Evolutionary conservation across 2,888 invertebrate species (phyloP).

Genomic region (Melieria omissa): DNA sequence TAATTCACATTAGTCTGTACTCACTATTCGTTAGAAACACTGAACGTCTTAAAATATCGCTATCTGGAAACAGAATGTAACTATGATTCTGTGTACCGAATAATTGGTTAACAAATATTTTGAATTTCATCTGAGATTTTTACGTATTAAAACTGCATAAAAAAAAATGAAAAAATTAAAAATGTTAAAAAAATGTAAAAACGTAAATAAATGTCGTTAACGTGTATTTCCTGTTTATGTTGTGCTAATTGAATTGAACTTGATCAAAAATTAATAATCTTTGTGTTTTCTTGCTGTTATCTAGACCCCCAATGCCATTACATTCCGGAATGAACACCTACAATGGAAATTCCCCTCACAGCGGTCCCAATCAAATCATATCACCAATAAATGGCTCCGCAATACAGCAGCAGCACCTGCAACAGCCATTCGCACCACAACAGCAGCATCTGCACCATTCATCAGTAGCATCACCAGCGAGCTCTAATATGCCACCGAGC

Average conservation of each 20-base stretch:
- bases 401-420: conserved; percentile 49
- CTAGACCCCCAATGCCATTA: conserved; percentile 58
- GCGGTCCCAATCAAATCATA: conserved; percentile 50
- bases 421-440: conserved; percentile 50
- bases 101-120: too few species aligned
- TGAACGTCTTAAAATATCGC: too few species aligned
- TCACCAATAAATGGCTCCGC: conserved; percentile 50
- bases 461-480: conserved; percentile 46
- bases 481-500: conserved; percentile 56
- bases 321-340: conserved; percentile 60
- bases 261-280: background rate
- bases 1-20: too few species aligned
- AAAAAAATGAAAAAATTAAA: too few species aligned
- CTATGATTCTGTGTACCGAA: too few species aligned
- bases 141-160: too few species aligned
- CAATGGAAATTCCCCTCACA: conserved; percentile 63
- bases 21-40: too few species aligned
- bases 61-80: too few species aligned
- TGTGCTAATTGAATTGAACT: background rate
- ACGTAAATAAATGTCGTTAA: background rate
- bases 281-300: conserved; percentile 38
- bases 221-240: background rate
- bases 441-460: conserved; percentile 50
- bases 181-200: too few species aligned
- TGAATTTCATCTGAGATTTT: too few species aligned